Percentiles rank a stretch among this genome's conserved stretches.
Evolutionary conservation across 2,797 vertebrate genomes (phyloP).

Genomic region (Sebastes trivittatus): DNA sequence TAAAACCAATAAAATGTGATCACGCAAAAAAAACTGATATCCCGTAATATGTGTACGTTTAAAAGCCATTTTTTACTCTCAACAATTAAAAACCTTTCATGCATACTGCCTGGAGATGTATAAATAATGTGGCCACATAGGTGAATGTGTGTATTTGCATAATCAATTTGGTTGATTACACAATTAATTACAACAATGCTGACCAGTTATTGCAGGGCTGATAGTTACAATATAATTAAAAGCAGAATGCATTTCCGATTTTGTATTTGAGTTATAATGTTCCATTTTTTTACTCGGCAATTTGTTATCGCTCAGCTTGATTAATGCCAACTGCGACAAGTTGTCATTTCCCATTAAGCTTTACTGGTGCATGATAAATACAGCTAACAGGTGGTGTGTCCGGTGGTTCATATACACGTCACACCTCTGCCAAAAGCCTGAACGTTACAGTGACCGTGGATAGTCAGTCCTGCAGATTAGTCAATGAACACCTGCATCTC

Average conservation of each 20-base stretch:
- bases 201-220: neutral
- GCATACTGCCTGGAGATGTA: neutral
- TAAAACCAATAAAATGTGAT: too few relatives aligned
- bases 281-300: neutral
- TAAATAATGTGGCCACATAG: neutral
- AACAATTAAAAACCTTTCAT: neutral
- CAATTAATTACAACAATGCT: neutral
- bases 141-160: neutral
- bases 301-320: neutral
- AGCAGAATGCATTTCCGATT: neutral
- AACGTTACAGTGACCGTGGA: neutral
- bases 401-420: neutral
- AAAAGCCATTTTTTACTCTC: neutral
- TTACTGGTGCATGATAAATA: neutral
- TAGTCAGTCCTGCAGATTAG: neutral
- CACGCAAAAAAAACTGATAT: neutral
- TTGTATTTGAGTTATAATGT: neutral
- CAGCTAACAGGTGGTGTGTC: neutral
- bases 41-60: neutral
- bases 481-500: constrained; percentile 2
- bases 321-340: neutral
- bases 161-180: neutral
- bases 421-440: neutral
- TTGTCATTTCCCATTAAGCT: constrained; percentile 1
- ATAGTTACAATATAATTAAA: neutral